These are phyloP conservation scores for Craniophora ligustri DNA, from an alignment of 2,888 invertebrate genomes.

Conservation along the genomic window DNA sequence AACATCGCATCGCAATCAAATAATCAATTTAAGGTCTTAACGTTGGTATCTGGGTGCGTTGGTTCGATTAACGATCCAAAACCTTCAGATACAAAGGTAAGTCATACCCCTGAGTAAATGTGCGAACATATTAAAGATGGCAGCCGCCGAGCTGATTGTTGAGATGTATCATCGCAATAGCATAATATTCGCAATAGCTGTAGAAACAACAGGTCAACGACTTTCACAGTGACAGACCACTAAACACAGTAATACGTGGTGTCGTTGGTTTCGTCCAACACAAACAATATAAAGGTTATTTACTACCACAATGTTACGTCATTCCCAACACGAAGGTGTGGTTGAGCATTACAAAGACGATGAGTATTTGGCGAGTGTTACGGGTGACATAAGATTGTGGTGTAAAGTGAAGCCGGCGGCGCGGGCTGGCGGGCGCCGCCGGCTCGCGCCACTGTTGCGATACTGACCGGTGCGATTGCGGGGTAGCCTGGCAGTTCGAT, in stretches of 20 bases:
- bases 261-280: slow-evolving; percentile 6
- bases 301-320: slow-evolving; percentile 27
- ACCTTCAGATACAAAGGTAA: background rate
- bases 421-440: slow-evolving; percentile 2
- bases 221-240: slow-evolving; percentile 2
- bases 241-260: slow-evolving; percentile 1
- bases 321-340: background rate
- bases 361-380: background rate
- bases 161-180: slow-evolving; percentile 63
- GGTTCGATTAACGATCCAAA: slow-evolving; percentile 8
- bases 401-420: slow-evolving; percentile 10
- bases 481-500: slow-evolving; percentile 87
- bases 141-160: slow-evolving; percentile 52
- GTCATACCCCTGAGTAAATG: background rate
- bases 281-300: background rate
- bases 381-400: slow-evolving; percentile 28
- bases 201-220: slow-evolving; percentile 20
- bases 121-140: slow-evolving; percentile 36
- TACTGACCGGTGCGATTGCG: slow-evolving; percentile 85
- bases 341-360: background rate
- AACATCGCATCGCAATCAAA: slow-evolving; percentile 21
- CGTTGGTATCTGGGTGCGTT: slow-evolving; percentile 6
- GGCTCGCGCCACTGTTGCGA: slow-evolving; percentile 45
- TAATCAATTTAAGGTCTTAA: background rate
- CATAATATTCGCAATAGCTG: slow-evolving; percentile 73